A percentile compares a stretch with the other conserved stretches of the same genome.
Evolutionary conservation across 2,797 vertebrate genomes (phyloP).

Genomic region (Oreochromis mossambicus): DNA sequence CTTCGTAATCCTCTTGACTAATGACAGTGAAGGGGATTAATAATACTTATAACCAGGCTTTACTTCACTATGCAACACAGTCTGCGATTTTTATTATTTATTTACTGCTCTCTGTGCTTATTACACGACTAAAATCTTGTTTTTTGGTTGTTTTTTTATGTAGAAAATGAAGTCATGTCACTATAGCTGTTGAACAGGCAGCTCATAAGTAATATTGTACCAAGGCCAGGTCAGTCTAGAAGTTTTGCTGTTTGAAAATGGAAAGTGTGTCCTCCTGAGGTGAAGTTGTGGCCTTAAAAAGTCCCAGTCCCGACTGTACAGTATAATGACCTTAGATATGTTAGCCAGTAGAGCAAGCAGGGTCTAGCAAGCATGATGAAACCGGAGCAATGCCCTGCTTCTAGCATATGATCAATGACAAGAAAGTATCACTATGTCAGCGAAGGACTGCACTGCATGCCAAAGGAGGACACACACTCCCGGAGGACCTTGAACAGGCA

Average conservation of each 20-base stretch:
- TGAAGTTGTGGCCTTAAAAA: constrained; percentile 28
- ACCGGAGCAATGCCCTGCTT: constrained; percentile 69
- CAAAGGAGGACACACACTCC: constrained; percentile 58
- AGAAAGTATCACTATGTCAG: constrained; percentile 67
- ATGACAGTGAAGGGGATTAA: not conserved
- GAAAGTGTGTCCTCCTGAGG: constrained; percentile 30
- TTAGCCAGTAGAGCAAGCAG: constrained; percentile 40
- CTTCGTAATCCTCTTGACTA: not conserved
- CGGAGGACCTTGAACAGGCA: constrained; percentile 42
- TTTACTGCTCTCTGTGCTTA: not conserved
- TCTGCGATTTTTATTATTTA: not conserved
- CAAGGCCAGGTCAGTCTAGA: not conserved
- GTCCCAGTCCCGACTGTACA: constrained; percentile 30
- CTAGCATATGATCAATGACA: constrained; percentile 69
- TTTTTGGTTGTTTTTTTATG: not conserved
- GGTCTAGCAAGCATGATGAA: constrained; percentile 74
- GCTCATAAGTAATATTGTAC: not conserved
- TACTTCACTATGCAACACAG: not conserved
- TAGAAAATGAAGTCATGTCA: not conserved
- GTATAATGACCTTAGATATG: constrained; percentile 63
- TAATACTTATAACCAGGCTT: not conserved
- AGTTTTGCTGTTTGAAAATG: constrained; percentile 23
- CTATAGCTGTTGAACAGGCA: not conserved
- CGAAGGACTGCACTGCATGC: constrained; percentile 61
- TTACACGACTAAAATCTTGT: not conserved